Evolutionary conservation across 2,888 invertebrate species (phyloP).

Genomic region (Idaea straminata): DNA sequence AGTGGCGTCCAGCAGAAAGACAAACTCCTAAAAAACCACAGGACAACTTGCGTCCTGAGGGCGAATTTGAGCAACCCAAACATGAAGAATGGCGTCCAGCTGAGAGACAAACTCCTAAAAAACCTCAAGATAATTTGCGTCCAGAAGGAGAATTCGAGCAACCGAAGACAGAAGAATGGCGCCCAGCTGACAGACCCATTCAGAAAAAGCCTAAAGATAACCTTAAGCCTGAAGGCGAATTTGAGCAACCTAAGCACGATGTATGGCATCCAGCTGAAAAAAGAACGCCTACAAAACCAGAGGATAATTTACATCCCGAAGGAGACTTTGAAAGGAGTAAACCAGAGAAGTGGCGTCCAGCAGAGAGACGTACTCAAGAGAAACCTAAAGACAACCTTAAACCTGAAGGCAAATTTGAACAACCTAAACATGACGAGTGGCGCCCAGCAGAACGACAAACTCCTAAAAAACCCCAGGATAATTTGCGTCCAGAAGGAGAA

Average conservation of each 20-base stretch:
- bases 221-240: slow-evolving; percentile 76
- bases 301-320: slow-evolving; percentile 74
- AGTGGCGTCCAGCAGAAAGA: slow-evolving; percentile 69
- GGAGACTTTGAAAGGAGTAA: slow-evolving; percentile 65
- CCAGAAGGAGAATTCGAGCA: slow-evolving; percentile 66
- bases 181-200: slow-evolving; percentile 29
- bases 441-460: slow-evolving; percentile 45
- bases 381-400: slow-evolving; percentile 44
- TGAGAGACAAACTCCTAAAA: slow-evolving; percentile 33
- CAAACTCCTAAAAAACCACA: slow-evolving; percentile 42
- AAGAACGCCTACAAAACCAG: slow-evolving; percentile 32
- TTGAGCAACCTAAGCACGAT: slow-evolving; percentile 47
- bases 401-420: slow-evolving; percentile 76
- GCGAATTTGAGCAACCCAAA: slow-evolving; percentile 67
- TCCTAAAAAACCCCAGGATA: slow-evolving; percentile 68
- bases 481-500: slow-evolving; percentile 80
- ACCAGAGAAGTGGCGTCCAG: slow-evolving; percentile 38
- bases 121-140: slow-evolving; percentile 31
- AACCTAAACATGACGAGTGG: slow-evolving; percentile 35
- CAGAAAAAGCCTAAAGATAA: slow-evolving; percentile 67
- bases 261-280: slow-evolving; percentile 16
- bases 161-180: slow-evolving; percentile 54
- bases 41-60: slow-evolving; percentile 52
- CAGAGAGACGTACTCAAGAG: slow-evolving; percentile 30
- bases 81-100: slow-evolving; percentile 52